A percentile compares a stretch with the other conserved stretches of the same genome.
Conservation (phyloP, 2,113 vertebrate species). For the Uropsilus gracilis region DNA sequence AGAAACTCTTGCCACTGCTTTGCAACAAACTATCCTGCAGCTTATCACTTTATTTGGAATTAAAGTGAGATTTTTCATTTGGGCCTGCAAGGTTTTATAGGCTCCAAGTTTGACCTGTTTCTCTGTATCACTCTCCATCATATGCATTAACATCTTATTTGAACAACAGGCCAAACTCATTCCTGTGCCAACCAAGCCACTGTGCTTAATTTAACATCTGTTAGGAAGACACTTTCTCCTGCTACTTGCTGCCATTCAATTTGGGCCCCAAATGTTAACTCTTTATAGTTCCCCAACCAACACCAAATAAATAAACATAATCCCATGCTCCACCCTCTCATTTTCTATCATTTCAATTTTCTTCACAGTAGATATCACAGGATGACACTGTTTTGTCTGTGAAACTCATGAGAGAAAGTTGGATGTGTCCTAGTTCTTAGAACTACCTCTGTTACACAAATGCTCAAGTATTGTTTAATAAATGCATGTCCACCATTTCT, state of each 20-base stretch:
- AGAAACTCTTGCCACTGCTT: not conserved
- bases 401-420: not conserved
- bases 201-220: not conserved
- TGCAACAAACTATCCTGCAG: not conserved
- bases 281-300: not conserved
- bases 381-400: not conserved
- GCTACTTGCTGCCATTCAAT: not conserved
- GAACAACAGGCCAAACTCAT: not conserved
- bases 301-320: not conserved
- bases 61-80: not conserved
- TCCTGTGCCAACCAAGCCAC: not conserved
- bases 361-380: not conserved
- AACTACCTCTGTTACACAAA: fast-evolving
- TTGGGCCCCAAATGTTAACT: not conserved
- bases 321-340: not conserved
- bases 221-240: not conserved
- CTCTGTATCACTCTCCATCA: not conserved
- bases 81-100: fast-evolving
- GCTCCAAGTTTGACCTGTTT: not conserved
- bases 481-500: too few species aligned
- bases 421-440: not conserved
- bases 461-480: not conserved
- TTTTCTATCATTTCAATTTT: not conserved
- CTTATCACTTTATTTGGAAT: not conserved
- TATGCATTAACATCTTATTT: not conserved